Percentiles rank a stretch among this genome's conserved stretches.
phyloP scores from a whole-genome alignment of 1,140 invertebrate species.

The Drosophila saltans region DNA sequence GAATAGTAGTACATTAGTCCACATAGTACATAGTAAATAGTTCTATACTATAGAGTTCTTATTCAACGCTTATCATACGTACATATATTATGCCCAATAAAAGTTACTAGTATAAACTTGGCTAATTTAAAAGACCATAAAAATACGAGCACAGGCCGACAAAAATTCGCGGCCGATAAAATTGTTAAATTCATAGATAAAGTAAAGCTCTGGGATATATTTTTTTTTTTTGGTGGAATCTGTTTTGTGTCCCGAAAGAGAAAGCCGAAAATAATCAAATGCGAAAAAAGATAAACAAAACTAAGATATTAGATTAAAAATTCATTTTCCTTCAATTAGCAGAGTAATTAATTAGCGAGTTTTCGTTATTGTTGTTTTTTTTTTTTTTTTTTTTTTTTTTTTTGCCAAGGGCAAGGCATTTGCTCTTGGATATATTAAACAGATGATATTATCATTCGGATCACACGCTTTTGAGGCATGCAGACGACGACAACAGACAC shows the following conservation, averaged over 20 bases:
- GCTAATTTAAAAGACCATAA: slow-evolving; percentile 6
- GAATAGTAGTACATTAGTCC: neutral
- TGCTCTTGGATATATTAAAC: neutral
- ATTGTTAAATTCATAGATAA: slow-evolving; percentile 6
- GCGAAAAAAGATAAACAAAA: neutral
- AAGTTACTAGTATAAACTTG: neutral
- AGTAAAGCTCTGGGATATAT: neutral
- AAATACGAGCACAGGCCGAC: neutral
- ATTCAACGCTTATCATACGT: neutral
- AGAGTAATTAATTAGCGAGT: slow-evolving; percentile 44
- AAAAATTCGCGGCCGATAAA: slow-evolving; percentile 9
- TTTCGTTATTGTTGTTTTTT: neutral
- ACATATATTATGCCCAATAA: neutral
- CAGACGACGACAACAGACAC: slow-evolving; percentile 8
- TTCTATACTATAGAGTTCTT: neutral
- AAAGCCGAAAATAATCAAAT: slow-evolving; percentile 10
- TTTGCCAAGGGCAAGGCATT: slow-evolving; percentile 1
- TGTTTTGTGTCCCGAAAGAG: neutral
- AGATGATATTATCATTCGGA: slow-evolving; percentile 33
- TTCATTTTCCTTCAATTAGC: slow-evolving; percentile 43
- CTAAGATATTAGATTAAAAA: slow-evolving; percentile 31
- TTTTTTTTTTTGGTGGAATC: neutral
- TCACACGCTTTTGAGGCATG: slow-evolving; percentile 20
- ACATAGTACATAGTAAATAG: neutral
- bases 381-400: no score